phyloP scores from a whole-genome alignment of 2,888 invertebrate species.

The Drosophila monieri region DNA sequence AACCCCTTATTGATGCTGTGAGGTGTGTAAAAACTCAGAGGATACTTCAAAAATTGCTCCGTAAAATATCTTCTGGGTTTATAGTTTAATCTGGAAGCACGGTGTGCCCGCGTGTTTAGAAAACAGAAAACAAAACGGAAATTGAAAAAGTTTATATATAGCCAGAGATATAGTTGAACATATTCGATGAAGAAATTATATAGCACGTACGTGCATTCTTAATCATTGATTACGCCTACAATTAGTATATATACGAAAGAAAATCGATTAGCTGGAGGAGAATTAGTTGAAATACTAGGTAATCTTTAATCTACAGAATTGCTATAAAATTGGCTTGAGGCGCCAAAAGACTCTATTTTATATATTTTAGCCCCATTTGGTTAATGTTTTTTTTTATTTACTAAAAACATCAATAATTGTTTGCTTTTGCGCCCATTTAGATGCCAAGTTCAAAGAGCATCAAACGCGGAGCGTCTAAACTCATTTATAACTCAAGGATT shows the following conservation, averaged over 20 bases:
- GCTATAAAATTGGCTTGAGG: background rate
- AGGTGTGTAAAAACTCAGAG: conserved; percentile 32
- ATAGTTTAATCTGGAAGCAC: conserved; percentile 40
- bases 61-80: conserved; percentile 18
- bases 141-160: conserved; percentile 39
- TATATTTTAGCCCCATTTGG: background rate
- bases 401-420: conserved; percentile 8
- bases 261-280: conserved; percentile 30
- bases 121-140: conserved; percentile 61
- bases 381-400: background rate
- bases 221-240: conserved; percentile 64
- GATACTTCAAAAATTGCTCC: conserved; percentile 10
- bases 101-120: conserved; percentile 70
- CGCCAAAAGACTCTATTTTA: background rate
- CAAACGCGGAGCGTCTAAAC: conserved; percentile 52
- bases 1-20: conserved; percentile 22
- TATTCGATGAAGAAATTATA: conserved; percentile 26
- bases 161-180: conserved; percentile 23
- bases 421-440: conserved; percentile 18
- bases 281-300: conserved; percentile 13
- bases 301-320: conserved; percentile 4
- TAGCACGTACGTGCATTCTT: conserved; percentile 41
- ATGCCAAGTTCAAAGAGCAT: conserved; percentile 67
- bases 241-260: conserved; percentile 19
- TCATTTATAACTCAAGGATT: conserved; percentile 69